These are phyloP conservation scores for Tachina grossa DNA, from an alignment of 2,888 invertebrate species.

Conservation along the genomic window DNA sequence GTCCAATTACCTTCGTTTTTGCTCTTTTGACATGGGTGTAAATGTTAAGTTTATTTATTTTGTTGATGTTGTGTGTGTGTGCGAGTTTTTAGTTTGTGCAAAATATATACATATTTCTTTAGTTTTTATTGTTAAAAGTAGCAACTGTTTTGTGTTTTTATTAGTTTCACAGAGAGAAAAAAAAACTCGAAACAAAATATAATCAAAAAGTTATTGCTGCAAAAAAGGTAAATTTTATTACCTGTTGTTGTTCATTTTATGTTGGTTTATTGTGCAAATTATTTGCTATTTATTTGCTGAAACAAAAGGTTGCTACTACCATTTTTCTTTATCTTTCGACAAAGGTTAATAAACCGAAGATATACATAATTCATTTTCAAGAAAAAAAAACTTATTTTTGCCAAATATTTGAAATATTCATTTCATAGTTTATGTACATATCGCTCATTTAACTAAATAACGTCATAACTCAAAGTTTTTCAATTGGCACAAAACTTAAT, in stretches of 20 bases:
- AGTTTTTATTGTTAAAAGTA: conserved; percentile 53
- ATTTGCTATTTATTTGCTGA: conserved; percentile 35
- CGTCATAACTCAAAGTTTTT: too few species aligned
- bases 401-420: too few species aligned
- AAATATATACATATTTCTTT: conserved; percentile 16
- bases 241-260: conserved; percentile 32
- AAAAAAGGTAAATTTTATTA: conserved; percentile 46
- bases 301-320: conserved; percentile 53
- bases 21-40: conserved; percentile 59
- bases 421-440: too few species aligned
- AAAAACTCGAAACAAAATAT: conserved; percentile 18
- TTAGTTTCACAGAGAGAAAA: conserved; percentile 7
- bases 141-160: conserved; percentile 35
- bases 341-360: conserved; percentile 55
- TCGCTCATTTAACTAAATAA: too few species aligned
- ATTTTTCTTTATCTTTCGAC: background rate
- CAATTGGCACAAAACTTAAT: too few species aligned
- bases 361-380: conserved; percentile 12
- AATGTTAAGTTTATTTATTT: conserved; percentile 56
- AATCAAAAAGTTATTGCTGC: conserved; percentile 41
- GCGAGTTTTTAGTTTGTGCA: background rate
- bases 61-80: background rate
- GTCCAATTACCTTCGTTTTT: conserved; percentile 62
- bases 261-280: conserved; percentile 45
- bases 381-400: background rate